Conservation (phyloP, 2,888 invertebrate genomes). For the Dasypogon diadema region DNA sequence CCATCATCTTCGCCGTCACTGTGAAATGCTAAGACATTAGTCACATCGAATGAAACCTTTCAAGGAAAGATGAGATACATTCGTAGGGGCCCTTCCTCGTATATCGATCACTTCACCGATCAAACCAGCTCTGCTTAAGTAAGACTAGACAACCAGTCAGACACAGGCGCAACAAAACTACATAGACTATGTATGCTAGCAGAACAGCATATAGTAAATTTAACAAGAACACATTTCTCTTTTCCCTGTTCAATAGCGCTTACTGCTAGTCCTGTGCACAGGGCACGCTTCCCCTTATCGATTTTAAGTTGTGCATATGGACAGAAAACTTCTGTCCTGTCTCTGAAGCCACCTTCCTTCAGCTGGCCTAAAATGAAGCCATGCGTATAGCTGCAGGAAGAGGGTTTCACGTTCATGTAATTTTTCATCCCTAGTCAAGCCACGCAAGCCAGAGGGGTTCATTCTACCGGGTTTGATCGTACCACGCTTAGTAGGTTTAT, state of each 20-base stretch:
- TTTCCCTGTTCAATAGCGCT: not conserved
- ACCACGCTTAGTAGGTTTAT: conserved; percentile 33
- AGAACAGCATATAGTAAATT: not conserved
- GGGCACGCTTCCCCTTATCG: conserved; percentile 43
- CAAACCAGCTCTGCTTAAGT: not conserved
- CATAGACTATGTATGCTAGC: not conserved
- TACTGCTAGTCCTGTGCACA: not conserved
- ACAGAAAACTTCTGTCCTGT: conserved; percentile 1
- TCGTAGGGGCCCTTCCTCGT: too few species aligned
- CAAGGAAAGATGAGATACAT: too few species aligned
- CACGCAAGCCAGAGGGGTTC: not conserved
- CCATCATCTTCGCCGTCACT: not conserved
- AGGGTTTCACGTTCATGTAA: conserved; percentile 30
- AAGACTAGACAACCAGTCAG: not conserved
- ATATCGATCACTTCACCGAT: not conserved
- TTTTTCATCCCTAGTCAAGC: conserved; percentile 22
- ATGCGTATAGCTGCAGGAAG: conserved; percentile 43
- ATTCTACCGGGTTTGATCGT: not conserved
- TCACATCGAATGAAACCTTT: too few species aligned
- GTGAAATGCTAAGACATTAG: not conserved
- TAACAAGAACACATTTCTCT: not conserved
- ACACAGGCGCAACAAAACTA: not conserved
- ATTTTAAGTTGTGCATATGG: conserved; percentile 30
- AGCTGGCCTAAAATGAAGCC: conserved; percentile 36
- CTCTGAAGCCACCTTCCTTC: conserved; percentile 17